These are phyloP conservation scores for Drosophila mimica DNA, from an alignment of 2,888 invertebrate genomes.

Conservation along the genomic window DNA sequence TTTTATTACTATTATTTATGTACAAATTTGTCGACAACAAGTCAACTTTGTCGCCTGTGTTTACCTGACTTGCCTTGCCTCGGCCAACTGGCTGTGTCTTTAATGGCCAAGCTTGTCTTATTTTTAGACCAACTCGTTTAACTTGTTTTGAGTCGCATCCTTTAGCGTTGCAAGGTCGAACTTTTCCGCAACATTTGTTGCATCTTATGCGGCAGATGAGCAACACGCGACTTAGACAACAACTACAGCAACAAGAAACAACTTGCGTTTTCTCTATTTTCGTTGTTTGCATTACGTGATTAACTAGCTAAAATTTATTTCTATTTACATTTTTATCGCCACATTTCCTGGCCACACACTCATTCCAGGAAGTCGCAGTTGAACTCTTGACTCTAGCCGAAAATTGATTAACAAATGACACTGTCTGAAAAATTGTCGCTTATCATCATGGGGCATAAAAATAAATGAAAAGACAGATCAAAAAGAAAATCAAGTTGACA, in stretches of 20 bases:
- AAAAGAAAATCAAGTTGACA: neutral
- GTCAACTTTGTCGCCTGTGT: conserved; percentile 30
- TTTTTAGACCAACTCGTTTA: conserved; percentile 67
- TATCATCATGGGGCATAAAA: neutral
- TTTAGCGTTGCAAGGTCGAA: conserved; percentile 61
- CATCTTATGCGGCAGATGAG: conserved; percentile 58
- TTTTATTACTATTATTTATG: conserved; percentile 30
- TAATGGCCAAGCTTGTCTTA: conserved; percentile 51
- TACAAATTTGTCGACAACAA: conserved; percentile 41
- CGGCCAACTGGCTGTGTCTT: conserved; percentile 24
- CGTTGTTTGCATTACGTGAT: conserved; percentile 60
- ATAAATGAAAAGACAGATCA: neutral
- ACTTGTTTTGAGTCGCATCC: conserved; percentile 67
- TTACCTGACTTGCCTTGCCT: conserved; percentile 10
- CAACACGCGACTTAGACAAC: conserved; percentile 52
- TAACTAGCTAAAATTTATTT: conserved; percentile 54
- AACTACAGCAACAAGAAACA: conserved; percentile 5
- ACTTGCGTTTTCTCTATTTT: conserved; percentile 64
- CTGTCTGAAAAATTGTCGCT: neutral
- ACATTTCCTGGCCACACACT: conserved; percentile 62
- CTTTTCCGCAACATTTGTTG: conserved; percentile 54
- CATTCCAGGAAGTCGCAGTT: conserved; percentile 29
- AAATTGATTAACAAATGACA: conserved; percentile 4
- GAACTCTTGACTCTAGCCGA: conserved; percentile 57
- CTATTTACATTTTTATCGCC: conserved; percentile 68